Percentiles rank a stretch among this genome's conserved stretches.
Conservation (phyloP, 2,797 vertebrate species). For the Pseudopleuronectes americanus region DNA sequence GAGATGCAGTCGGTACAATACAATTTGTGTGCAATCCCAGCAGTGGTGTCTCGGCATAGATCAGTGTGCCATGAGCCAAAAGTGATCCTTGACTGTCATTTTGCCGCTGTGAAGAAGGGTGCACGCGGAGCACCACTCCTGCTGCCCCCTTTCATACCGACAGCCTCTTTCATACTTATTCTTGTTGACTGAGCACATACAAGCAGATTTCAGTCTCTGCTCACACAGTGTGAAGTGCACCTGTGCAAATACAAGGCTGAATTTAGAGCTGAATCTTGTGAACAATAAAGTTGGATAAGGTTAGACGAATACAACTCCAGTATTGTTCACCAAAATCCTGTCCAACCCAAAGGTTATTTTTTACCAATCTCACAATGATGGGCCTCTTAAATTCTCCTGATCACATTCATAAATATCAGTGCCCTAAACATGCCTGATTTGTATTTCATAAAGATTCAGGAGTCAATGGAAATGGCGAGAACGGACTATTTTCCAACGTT, state of each 20-base stretch:
- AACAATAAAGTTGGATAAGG: neutral
- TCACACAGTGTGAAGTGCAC: neutral
- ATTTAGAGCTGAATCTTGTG: neutral
- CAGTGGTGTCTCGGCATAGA: conserved; percentile 33
- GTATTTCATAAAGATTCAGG: no score
- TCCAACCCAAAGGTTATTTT: neutral
- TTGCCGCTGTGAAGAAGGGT: conserved; percentile 16
- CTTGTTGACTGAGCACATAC: conserved; percentile 1
- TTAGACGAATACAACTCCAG: neutral
- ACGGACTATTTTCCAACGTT: no score
- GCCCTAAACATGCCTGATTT: no score
- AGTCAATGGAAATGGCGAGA: no score
- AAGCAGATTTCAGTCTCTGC: conserved; percentile 16
- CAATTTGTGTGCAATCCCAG: conserved; percentile 40
- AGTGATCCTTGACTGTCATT: conserved; percentile 55
- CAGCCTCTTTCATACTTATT: conserved; percentile 24
- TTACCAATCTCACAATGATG: no score
- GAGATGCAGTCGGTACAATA: conserved; percentile 9
- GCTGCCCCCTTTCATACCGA: conserved; percentile 6
- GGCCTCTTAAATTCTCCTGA: no score
- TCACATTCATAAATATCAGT: no score
- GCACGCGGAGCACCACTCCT: conserved; percentile 14
- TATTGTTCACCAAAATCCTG: neutral
- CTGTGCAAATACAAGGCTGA: neutral
- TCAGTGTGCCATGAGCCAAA: conserved; percentile 45